phyloP scores from a whole-genome alignment of 2,113 vertebrate genomes.

The Leptodactylus fuscus region DNA sequence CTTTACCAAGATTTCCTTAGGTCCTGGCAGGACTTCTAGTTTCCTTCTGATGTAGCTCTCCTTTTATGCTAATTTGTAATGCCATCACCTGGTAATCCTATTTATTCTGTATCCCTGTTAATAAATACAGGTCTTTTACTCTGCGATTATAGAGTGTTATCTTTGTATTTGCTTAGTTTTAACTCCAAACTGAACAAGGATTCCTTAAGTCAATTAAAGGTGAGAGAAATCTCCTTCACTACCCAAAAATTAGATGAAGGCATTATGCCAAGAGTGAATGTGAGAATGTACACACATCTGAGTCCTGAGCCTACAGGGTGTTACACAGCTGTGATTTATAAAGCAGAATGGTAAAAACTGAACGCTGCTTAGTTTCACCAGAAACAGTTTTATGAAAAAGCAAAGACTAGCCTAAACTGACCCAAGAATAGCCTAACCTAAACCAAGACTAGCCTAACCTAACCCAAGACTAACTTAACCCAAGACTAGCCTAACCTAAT shows the following conservation, averaged over 20 bases:
- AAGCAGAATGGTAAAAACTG: background rate
- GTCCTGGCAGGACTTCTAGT: no score
- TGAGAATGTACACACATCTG: background rate
- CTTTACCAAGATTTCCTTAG: no score
- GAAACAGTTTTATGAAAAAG: no score
- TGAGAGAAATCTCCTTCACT: background rate
- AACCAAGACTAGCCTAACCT: no score
- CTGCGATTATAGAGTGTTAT: background rate
- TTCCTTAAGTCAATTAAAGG: background rate
- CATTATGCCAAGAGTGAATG: background rate
- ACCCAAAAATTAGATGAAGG: background rate
- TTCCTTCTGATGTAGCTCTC: no score
- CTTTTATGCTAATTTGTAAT: background rate
- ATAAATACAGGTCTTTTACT: background rate
- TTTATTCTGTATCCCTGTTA: background rate
- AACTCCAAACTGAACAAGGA: background rate
- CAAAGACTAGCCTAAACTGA: no score
- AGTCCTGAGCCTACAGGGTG: background rate
- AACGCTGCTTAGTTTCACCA: no score
- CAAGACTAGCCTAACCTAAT: no score
- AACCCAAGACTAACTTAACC: no score
- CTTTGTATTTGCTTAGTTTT: slow-evolving; percentile 16
- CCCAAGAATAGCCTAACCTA: no score
- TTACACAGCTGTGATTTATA: background rate
- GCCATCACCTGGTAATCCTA: background rate